A percentile compares a stretch with the other conserved stretches of the same genome.
Conservation (phyloP, 2,113 vertebrate genomes). For the Aphyosemion australe region DNA sequence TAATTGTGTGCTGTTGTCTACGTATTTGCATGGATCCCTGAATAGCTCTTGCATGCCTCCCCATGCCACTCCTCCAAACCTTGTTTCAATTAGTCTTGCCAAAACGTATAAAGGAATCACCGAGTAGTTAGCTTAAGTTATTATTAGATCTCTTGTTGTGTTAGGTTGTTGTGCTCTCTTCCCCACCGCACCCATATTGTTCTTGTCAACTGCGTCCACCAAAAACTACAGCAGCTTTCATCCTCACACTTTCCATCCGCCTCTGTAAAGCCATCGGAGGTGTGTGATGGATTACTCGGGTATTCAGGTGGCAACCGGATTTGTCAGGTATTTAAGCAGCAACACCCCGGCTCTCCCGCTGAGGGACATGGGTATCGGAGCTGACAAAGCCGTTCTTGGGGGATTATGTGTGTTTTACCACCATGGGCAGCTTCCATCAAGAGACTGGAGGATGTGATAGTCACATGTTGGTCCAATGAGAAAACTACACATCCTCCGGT, state of each 20-base stretch:
- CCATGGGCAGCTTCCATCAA: slow-evolving; percentile 22
- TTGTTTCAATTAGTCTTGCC: slow-evolving; percentile 34
- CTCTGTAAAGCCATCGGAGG: slow-evolving; percentile 38
- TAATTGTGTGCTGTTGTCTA: slow-evolving; percentile 20
- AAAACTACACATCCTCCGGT: background rate
- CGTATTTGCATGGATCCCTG: slow-evolving; percentile 66
- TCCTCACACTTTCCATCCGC: slow-evolving; percentile 30
- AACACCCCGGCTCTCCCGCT: slow-evolving; percentile 42
- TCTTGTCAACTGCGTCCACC: slow-evolving; percentile 32
- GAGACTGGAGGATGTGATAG: slow-evolving; percentile 39
- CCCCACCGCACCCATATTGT: slow-evolving; percentile 29
- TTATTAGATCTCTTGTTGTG: slow-evolving; percentile 39
- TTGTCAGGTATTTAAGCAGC: slow-evolving; percentile 62
- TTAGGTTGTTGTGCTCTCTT: slow-evolving; percentile 28
- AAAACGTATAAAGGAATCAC: slow-evolving; percentile 29
- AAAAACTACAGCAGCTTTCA: slow-evolving; percentile 30
- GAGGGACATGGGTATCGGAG: slow-evolving; percentile 53
- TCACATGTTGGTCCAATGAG: slow-evolving; percentile 30
- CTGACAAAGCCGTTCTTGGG: slow-evolving; percentile 49
- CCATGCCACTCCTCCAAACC: slow-evolving; percentile 35
- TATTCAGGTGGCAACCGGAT: slow-evolving; percentile 60
- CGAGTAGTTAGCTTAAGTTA: slow-evolving; percentile 25
- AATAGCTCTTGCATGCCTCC: slow-evolving; percentile 55
- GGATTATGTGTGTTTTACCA: slow-evolving; percentile 54
- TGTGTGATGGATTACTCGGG: slow-evolving; percentile 49